Conservation (phyloP, 1,140 invertebrate genomes). For the Cotesia chilonis region DNA sequence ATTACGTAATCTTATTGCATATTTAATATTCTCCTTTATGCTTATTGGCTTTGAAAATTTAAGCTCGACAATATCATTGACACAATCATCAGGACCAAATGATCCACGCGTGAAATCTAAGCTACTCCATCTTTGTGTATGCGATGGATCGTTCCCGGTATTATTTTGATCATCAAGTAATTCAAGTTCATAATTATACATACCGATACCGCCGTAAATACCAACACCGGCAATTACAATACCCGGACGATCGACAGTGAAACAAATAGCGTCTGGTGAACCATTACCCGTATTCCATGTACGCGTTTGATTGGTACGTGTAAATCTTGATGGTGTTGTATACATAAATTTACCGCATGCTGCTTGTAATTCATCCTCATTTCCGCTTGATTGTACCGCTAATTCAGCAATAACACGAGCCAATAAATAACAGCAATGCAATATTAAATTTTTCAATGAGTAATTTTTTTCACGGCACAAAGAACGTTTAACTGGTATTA, state of each 20-base stretch:
- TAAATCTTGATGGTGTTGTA: slow-evolving; percentile 89
- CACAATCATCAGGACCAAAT: slow-evolving; percentile 80
- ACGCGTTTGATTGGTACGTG: slow-evolving; percentile 84
- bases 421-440: slow-evolving; percentile 86
- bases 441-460: slow-evolving; percentile 73
- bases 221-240: slow-evolving; percentile 88
- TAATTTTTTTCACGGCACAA: slow-evolving; percentile 69
- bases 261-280: slow-evolving; percentile 95
- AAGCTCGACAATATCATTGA: slow-evolving; percentile 83
- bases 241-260: slow-evolving; percentile 89
- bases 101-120: slow-evolving; percentile 77
- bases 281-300: slow-evolving; percentile 98
- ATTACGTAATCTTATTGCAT: slow-evolving; percentile 88
- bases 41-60: slow-evolving; percentile 90
- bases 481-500: slow-evolving; percentile 78
- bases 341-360: slow-evolving; percentile 77
- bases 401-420: slow-evolving; percentile 89
- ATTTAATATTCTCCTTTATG: slow-evolving; percentile 90
- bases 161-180: slow-evolving; percentile 81
- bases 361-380: slow-evolving; percentile 73
- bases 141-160: slow-evolving; percentile 66
- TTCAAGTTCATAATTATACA: slow-evolving; percentile 92
- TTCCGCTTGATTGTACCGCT: slow-evolving; percentile 78
- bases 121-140: slow-evolving; percentile 77
- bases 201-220: slow-evolving; percentile 87